Evolutionary conservation across 2,888 invertebrate species (phyloP), one percentile per base, ranked within the genome.

Genomic region (Nephrotoma appendiculata): DNA sequence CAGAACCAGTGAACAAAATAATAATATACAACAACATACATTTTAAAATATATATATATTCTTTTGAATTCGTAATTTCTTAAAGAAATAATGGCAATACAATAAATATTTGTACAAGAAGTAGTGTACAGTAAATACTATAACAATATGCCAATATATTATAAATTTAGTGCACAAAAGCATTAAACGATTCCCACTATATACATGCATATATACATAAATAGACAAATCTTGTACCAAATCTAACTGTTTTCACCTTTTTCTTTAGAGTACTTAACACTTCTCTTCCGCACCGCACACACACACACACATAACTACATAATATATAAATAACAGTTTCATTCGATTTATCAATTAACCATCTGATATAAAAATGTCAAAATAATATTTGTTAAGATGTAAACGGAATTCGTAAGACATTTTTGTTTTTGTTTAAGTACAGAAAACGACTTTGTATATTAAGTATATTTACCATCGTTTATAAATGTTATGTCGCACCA

Each of bases 1-100:
- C 31, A 42, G 52, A 42, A 86, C 86, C 86, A 71, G 86, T 86
- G 31, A 71, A 71, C 71, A 71, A 71, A 71, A 71, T 71, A 71
- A 31, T 41, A 43, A 31, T 41, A 43, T 41, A 41, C 84, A 84
- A 43, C 43, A 43, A 43, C 43, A 84, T 84, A 42, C 15, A 42
- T 41, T 41, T 83, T 15, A 42, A 15, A 15, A 48, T 42, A 7
- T 86, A 19, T 19, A 19, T 19, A 31, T 86, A 48, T 86, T 44
- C 45, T 86, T 45, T 86, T 42, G 71, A 71, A 71, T 71, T 71
- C 71, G 7, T 71, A 71, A 71, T 57, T 15, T 57, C 15, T 19
- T 11, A 57, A 57, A n/a, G 52, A 15, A 52, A 52, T 52, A 52
- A 52, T 19, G 5, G 11, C 44, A 31, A 31, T 3, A 31, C 2